Percentiles rank a stretch among this genome's conserved stretches.
phyloP scores from a whole-genome alignment of 2,113 vertebrate species.

The Megaceryle maxima region DNA sequence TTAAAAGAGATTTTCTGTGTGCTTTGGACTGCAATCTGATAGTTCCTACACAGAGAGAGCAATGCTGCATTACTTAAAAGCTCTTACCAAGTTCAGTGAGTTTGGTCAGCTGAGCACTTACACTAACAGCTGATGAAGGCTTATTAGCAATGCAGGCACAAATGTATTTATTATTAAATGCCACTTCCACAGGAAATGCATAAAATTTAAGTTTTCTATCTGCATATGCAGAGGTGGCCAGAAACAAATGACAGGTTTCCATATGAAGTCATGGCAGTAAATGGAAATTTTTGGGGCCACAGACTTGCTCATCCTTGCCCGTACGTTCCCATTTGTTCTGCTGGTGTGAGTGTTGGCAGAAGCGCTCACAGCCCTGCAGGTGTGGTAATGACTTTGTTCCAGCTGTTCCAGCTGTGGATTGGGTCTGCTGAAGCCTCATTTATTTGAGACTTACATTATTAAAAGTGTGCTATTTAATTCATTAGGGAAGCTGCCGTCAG shows the following conservation, averaged over 20 bases:
- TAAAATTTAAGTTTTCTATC: neutral
- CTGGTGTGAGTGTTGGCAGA: neutral
- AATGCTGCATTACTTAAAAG: neutral
- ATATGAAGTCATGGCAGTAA: neutral
- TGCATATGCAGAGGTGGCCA: neutral
- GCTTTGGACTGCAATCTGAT: neutral
- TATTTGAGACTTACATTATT: neutral
- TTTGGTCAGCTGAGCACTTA: neutral
- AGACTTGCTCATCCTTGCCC: neutral
- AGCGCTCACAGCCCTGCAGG: fast-evolving
- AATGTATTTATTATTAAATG: neutral
- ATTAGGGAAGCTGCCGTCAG: neutral
- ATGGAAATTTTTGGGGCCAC: neutral
- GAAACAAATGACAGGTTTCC: neutral
- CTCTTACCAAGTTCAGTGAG: neutral
- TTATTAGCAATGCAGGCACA: neutral
- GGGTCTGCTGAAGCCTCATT: neutral
- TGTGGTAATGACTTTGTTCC: neutral
- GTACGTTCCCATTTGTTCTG: neutral
- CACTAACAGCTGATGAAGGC: neutral
- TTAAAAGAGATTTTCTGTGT: neutral
- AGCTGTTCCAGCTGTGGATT: neutral
- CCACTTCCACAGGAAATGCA: neutral
- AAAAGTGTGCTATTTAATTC: neutral
- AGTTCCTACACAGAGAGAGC: neutral